These are phyloP conservation scores for Cololabis saira DNA, from an alignment of 2,113 vertebrate genomes.

Conservation along the genomic window DNA sequence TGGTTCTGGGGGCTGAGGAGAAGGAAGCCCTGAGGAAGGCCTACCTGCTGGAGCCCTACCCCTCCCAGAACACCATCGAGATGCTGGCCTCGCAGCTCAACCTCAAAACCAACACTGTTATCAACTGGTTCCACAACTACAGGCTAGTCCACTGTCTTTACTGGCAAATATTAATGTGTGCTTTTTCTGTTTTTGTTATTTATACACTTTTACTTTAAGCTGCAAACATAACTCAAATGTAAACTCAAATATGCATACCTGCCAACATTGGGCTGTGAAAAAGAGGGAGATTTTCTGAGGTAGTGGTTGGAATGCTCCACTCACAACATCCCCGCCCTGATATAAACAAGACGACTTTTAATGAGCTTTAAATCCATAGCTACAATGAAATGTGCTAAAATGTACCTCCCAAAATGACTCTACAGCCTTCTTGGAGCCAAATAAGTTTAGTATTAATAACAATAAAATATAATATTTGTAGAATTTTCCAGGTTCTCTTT, in stretches of 20 bases:
- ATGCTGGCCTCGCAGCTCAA: constrained; percentile 93
- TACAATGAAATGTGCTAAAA: no score
- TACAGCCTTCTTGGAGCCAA: no score
- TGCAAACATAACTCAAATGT: background rate
- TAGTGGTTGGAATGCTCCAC: no score
- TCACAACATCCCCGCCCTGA: no score
- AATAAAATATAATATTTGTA: no score
- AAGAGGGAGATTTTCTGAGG: no score
- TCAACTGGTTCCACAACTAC: constrained; percentile 99
- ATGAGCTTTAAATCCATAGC: no score
- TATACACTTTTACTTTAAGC: background rate
- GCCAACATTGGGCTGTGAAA: no score
- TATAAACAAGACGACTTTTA: no score
- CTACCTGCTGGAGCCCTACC: constrained; percentile 96
- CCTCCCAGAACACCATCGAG: constrained; percentile 97
- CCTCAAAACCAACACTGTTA: constrained; percentile 98
- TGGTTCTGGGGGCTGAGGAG: constrained; percentile 94
- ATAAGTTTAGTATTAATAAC: no score
- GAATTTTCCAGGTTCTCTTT: no score
- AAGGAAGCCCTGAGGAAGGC: constrained; percentile 94
- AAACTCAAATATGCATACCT: background rate
- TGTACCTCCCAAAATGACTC: no score
- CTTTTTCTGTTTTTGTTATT: background rate
- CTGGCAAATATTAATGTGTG: background rate
- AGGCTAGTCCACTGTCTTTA: constrained; percentile 78